Evolutionary conservation across 30 jellyfish, hydroid and myxozoan genomes (phyloP).

Genomic region (Mastigias papua): DNA sequence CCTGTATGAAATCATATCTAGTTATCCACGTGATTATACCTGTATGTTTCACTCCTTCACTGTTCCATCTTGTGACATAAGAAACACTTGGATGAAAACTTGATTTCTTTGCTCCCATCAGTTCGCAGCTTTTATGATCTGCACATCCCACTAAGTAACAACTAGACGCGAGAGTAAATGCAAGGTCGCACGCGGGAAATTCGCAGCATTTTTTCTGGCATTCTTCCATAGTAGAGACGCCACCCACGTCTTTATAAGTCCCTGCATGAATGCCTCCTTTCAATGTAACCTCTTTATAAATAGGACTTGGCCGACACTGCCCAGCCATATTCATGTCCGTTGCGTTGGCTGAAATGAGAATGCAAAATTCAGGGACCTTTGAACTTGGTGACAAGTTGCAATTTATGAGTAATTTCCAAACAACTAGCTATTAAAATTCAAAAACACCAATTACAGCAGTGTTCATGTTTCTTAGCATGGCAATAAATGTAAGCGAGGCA

Average conservation of each 20-base stretch:
- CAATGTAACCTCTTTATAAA: constrained; percentile 92
- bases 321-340: constrained; percentile 96
- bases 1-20: not conserved
- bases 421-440: no score
- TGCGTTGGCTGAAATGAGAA: constrained; percentile 63
- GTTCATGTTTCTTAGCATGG: no score
- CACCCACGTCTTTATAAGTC: constrained; percentile 97
- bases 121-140: constrained; percentile 91
- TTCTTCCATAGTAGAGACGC: constrained; percentile 96
- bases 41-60: constrained; percentile 98
- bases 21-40: constrained; percentile 43
- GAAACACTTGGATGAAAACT: constrained; percentile 93
- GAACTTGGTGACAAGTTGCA: not conserved
- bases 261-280: constrained; percentile 99
- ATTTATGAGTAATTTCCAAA: no score
- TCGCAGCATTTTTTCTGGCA: constrained; percentile 98
- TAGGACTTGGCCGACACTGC: constrained; percentile 89
- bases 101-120: constrained; percentile 92
- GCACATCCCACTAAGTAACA: constrained; percentile 96
- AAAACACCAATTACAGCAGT: no score
- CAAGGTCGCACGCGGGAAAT: constrained; percentile 97
- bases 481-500: no score
- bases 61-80: constrained; percentile 97
- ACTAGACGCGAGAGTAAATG: constrained; percentile 94
- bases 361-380: not conserved